Evolutionary conservation across 2,797 vertebrate genomes (phyloP).

Genomic region (Myotis vivesi): DNA sequence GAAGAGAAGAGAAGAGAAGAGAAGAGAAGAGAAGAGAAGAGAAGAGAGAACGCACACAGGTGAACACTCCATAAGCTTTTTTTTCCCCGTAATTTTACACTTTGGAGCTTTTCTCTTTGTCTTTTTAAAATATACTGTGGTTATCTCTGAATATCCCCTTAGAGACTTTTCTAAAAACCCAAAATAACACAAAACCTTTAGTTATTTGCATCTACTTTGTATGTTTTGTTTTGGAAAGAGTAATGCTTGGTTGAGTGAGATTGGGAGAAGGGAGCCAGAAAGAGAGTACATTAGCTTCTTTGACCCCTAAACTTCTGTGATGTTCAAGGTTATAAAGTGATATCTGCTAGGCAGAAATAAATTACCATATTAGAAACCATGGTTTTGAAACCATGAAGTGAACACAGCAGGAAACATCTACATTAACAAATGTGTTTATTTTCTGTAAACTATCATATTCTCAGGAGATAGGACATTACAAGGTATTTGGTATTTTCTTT

Average conservation of each 20-base stretch:
- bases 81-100: not conserved
- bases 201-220: not conserved
- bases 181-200: conserved; percentile 11
- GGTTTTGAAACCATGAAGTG: conserved; percentile 2
- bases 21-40: not conserved
- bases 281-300: conserved; percentile 42
- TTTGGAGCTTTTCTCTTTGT: not conserved
- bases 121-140: conserved; percentile 12
- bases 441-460: not conserved
- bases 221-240: not conserved
- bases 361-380: not conserved
- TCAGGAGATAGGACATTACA: not conserved
- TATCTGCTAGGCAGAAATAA: conserved; percentile 47
- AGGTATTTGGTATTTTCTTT: not conserved
- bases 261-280: not conserved
- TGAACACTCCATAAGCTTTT: not conserved
- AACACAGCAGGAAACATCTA: not conserved
- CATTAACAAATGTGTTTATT: not conserved
- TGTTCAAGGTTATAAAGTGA: conserved; percentile 47
- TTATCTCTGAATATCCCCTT: conserved; percentile 40
- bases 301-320: conserved; percentile 37
- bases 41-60: not conserved
- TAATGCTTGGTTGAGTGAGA: not conserved
- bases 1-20: not conserved
- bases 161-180: not conserved